A percentile compares a stretch with the other conserved stretches of the same genome.
These are phyloP conservation scores for Tragelaphus strepsiceros DNA, from an alignment of 2,113 vertebrate genomes.

Conservation along the genomic window DNA sequence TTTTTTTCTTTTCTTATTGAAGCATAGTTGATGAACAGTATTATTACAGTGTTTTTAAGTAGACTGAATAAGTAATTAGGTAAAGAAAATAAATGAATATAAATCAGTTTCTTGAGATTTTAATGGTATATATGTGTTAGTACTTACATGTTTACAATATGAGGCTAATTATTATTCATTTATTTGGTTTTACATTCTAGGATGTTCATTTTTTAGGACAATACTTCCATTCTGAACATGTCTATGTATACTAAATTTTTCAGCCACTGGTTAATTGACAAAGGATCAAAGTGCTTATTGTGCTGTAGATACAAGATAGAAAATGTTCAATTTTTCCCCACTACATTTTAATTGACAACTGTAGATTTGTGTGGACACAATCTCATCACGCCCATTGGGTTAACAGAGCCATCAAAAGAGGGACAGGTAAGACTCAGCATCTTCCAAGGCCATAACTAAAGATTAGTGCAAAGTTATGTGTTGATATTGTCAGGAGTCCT, in stretches of 20 bases:
- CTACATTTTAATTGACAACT: background rate
- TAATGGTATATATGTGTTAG: background rate
- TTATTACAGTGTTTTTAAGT: background rate
- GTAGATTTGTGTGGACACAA: background rate
- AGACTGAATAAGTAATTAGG: background rate
- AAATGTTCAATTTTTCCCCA: background rate
- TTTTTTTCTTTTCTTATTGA: background rate
- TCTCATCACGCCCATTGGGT: background rate
- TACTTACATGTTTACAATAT: background rate
- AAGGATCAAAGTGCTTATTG: background rate
- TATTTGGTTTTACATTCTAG: background rate
- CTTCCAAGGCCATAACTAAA: conserved; percentile 32
- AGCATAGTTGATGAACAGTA: background rate
- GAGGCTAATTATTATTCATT: background rate
- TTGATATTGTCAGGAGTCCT: conserved; percentile 46
- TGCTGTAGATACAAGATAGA: background rate
- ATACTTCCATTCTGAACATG: background rate
- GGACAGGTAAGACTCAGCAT: background rate
- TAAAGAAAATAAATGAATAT: background rate
- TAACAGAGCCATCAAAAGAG: conserved; percentile 34
- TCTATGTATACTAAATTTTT: background rate
- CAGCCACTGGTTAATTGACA: background rate
- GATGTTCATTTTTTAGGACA: background rate
- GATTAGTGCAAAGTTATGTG: conserved; percentile 45
- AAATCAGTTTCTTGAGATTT: background rate